Conservation (phyloP, 2,113 vertebrate genomes). For the Polypterus senegalus region DNA sequence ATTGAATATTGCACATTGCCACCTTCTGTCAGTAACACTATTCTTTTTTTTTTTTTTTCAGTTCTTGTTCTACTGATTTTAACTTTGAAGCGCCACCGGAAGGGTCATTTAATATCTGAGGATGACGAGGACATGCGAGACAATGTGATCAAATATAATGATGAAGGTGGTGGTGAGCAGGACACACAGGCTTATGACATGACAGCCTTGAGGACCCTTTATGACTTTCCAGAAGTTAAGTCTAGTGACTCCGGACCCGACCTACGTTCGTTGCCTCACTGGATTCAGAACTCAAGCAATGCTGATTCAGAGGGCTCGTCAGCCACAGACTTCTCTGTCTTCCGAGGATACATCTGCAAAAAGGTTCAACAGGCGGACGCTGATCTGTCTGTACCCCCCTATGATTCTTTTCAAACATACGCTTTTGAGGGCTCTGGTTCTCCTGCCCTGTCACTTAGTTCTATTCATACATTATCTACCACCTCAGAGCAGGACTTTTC, state of each 20-base stretch:
- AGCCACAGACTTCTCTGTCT: slow-evolving; percentile 76
- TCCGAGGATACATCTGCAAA: slow-evolving; percentile 88
- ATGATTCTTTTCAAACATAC: slow-evolving; percentile 97
- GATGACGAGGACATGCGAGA: slow-evolving; percentile 98
- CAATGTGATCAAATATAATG: slow-evolving; percentile 98
- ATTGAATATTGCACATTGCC: neutral
- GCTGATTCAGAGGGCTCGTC: slow-evolving; percentile 33
- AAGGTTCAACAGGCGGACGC: slow-evolving; percentile 90
- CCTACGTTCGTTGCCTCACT: slow-evolving; percentile 70
- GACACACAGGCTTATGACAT: slow-evolving; percentile 98
- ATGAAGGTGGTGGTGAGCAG: slow-evolving; percentile 93
- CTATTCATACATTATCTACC: slow-evolving; percentile 83
- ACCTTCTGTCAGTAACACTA: neutral
- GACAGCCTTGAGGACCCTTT: slow-evolving; percentile 89
- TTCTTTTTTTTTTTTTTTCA: slow-evolving; percentile 28
- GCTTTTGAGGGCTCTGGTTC: slow-evolving; percentile 87
- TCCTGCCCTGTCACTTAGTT: slow-evolving; percentile 81
- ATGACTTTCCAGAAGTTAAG: slow-evolving; percentile 84
- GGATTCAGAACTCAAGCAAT: slow-evolving; percentile 47
- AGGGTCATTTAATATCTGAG: slow-evolving; percentile 77
- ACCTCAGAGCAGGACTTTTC: slow-evolving; percentile 92
- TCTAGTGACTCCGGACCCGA: slow-evolving; percentile 60
- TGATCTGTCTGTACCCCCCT: slow-evolving; percentile 87
- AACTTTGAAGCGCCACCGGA: slow-evolving; percentile 85
- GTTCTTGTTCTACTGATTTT: slow-evolving; percentile 90